Conservation (phyloP, 2,113 vertebrate species). For the Archocentrus centrarchus region DNA sequence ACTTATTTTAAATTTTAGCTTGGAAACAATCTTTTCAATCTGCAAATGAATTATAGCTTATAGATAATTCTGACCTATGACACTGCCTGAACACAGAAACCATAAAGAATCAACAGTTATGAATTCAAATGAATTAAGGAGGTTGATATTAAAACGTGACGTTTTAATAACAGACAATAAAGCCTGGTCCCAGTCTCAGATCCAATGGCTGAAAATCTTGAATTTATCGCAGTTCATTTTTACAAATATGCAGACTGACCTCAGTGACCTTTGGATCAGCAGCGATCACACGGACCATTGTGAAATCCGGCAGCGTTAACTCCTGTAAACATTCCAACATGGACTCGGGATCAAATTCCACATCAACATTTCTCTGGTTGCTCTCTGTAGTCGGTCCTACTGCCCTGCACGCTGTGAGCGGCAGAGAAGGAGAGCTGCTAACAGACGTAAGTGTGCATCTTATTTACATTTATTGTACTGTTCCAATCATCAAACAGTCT, state of each 20-base stretch:
- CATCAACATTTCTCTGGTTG: neutral
- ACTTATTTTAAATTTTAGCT: neutral
- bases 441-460: constrained; percentile 39
- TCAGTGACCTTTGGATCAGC: neutral
- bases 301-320: neutral
- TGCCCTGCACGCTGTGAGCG: neutral
- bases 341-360: constrained; percentile 71
- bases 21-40: neutral
- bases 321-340: constrained; percentile 62
- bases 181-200: too few species aligned
- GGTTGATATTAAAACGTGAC: too few species aligned
- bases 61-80: neutral
- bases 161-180: too few species aligned
- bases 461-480: neutral
- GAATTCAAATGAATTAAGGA: too few species aligned
- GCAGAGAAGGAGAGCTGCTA: neutral
- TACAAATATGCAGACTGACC: neutral
- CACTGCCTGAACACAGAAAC: rapidly evolving
- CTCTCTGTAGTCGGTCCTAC: neutral
- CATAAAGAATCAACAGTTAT: too few species aligned
- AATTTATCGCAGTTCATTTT: neutral
- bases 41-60: neutral
- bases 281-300: constrained; percentile 38
- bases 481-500: neutral
- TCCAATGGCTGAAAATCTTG: too few species aligned